Evolutionary conservation across 1,140 invertebrate genomes (phyloP), one percentile per base, ranked within the genome.

Genomic region (Adoxophyes honmai): DNA sequence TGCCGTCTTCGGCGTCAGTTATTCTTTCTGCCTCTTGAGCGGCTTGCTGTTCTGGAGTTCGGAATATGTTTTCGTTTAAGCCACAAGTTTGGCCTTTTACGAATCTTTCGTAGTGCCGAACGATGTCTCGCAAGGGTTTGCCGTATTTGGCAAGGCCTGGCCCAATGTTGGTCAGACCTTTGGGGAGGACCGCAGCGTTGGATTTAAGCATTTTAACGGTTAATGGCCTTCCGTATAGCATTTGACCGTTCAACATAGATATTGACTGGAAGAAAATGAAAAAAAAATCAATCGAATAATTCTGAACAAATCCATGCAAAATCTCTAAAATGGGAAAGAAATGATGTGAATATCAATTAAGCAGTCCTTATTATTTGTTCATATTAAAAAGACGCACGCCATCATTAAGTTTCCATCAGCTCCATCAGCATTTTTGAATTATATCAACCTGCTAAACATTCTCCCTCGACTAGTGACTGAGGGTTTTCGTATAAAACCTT

Each of bases 181-280:
- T 83, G 10, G 83, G 83, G 35, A 85, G 53, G 14, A 76, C 28
- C 10, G 54, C 61, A 6, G 52, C 55, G 28, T 55, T 60, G 1
- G 62, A 42, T 21, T 55, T 62, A 0, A 76, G 68, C 59, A 86
- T 75, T 0, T 14, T 55, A 0, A 86, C 48, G 51, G 73, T 77
- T 4, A 84, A 55, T 3, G 39, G 48, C 28, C 59, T 34, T 5
- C 83, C 81, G 44, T 78, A 79, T 34, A 74, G 70, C 6, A 60
- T 59, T 66, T 81, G 79, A 0, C 69, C 73, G 18, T 86, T 69
- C 0, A 86, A 59, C 76, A 86, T 78, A 21, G 83, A 79, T 18
- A 86, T 59, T 1, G 83, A 81, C 83, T 86, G 70, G 56, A 81
- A 84, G 21, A 60, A 58, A 37, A 53, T 86, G 70, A 57, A 81